phyloP scores from a whole-genome alignment of 2,113 vertebrate species.

The Ardeotis arabs region DNA sequence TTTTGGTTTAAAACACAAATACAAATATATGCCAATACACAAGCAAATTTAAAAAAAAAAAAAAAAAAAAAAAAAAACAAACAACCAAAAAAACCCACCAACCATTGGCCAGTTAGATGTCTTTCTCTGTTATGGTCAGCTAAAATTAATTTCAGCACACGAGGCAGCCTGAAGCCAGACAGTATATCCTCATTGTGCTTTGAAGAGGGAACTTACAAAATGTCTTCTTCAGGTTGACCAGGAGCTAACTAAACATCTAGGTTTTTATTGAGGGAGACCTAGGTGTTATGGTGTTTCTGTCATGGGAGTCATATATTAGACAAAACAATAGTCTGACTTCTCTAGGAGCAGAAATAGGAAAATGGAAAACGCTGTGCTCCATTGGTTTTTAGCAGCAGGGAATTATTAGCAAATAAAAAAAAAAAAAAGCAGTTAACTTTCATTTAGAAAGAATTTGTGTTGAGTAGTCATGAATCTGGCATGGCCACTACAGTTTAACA shows the following conservation, averaged over 20 bases:
- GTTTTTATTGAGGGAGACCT: not conserved
- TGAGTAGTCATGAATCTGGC: not conserved
- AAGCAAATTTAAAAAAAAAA: not conserved
- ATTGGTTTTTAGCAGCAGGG: not conserved
- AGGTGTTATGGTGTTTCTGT: not conserved
- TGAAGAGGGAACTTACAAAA: not conserved
- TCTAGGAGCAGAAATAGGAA: not conserved
- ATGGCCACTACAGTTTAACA: not conserved
- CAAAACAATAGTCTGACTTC: conserved; percentile 8
- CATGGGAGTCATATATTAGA: not conserved
- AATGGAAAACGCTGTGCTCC: conserved; percentile 7
- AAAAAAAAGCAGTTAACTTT: not conserved
- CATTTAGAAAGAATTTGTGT: conserved; percentile 11
- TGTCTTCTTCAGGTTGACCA: not conserved
- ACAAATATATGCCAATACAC: not conserved
- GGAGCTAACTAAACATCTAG: not conserved
- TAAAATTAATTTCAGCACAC: conserved; percentile 10
- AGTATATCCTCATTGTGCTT: not conserved
- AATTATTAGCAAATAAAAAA: conserved; percentile 6
- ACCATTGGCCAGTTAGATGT: not conserved
- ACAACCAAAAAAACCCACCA: too few relatives aligned
- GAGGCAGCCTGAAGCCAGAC: not conserved
- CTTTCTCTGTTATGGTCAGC: not conserved
- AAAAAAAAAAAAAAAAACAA: not conserved
- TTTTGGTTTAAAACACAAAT: not conserved